Conservation (phyloP, 1,140 invertebrate species). For the Trachymyrmex septentrionalis region DNA sequence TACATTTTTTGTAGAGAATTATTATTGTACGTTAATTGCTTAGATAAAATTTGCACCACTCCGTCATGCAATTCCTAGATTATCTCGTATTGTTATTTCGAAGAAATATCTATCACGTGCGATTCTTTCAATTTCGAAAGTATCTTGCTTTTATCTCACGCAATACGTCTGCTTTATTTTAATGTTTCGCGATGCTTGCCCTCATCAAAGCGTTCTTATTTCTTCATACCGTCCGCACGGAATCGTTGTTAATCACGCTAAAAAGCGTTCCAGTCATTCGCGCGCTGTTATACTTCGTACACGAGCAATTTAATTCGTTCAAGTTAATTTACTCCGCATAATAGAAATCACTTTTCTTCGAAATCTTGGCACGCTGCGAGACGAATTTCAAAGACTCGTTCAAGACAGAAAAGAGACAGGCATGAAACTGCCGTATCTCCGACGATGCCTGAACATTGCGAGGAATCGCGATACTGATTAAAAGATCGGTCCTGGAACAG, state of each 20-base stretch:
- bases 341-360: constrained; percentile 44
- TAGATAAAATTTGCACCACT: not conserved
- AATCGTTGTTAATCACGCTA: constrained; percentile 34
- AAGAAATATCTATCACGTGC: not conserved
- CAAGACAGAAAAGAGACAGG: constrained; percentile 4
- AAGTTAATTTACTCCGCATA: constrained; percentile 44
- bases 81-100: not conserved
- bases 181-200: not conserved
- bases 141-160: constrained; percentile 6
- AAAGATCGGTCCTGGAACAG: constrained; percentile 31
- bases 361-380: constrained; percentile 6
- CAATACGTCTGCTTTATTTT: not conserved
- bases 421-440: constrained; percentile 29
- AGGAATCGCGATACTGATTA: constrained; percentile 31
- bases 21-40: not conserved
- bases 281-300: constrained; percentile 9
- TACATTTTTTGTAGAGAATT: not conserved
- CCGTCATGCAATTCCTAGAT: not conserved
- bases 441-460: constrained; percentile 1
- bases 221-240: not conserved
- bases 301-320: constrained; percentile 48
- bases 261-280: constrained; percentile 30
- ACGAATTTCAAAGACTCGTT: constrained; percentile 1
- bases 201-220: not conserved
- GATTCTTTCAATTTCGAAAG: constrained; percentile 1